phyloP scores from a whole-genome alignment of 30 jellyfish, hydroid and myxozoan species.

The Cassiopea andromeda region DNA sequence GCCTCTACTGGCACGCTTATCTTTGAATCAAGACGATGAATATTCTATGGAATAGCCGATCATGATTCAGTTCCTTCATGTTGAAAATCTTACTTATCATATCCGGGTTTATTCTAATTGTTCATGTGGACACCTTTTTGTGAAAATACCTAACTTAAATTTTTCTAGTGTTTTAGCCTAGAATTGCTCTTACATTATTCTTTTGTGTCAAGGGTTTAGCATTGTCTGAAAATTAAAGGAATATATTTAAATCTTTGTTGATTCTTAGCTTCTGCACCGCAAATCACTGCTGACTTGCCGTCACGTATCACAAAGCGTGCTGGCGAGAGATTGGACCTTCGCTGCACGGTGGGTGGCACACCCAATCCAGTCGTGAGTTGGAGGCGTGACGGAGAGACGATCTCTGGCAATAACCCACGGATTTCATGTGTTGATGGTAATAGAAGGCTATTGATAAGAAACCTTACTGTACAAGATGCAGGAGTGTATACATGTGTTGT shows the following conservation, averaged over 20 bases:
- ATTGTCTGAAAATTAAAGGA: no score
- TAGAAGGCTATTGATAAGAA: conserved; percentile 6
- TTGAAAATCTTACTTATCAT: no score
- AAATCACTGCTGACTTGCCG: conserved; percentile 3
- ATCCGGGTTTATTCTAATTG: no score
- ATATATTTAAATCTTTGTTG: not conserved
- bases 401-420: conserved; percentile 19
- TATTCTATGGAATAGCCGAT: no score
- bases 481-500: conserved; percentile 45
- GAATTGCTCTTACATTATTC: no score
- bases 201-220: no score
- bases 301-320: conserved; percentile 2
- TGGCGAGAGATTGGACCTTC: conserved; percentile 21
- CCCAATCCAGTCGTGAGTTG: conserved; percentile 37
- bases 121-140: no score
- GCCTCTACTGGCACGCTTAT: no score
- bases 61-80: no score
- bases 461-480: conserved; percentile 36
- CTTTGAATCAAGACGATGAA: no score
- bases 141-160: no score
- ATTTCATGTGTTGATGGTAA: not conserved
- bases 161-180: no score
- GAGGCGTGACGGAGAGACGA: conserved; percentile 11
- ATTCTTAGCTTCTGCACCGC: not conserved
- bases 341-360: conserved; percentile 31